Evolutionary conservation across 1,140 invertebrate species (phyloP), one percentile per base, ranked within the genome.

Genomic region (Grapholita molesta): DNA sequence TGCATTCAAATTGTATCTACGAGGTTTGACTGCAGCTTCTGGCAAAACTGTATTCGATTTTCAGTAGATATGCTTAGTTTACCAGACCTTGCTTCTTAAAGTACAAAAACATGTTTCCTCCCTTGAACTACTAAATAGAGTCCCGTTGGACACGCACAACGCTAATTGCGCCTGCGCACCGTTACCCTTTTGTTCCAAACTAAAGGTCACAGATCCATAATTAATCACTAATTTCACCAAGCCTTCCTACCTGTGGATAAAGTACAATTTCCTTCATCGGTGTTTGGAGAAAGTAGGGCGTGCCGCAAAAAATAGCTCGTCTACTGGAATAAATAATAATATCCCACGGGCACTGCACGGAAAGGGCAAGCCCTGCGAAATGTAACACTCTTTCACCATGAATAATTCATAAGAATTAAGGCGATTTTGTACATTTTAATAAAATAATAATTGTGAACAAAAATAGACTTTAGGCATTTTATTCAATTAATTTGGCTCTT

Each of bases 151-250:
- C 55, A 28, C 55, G 55, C 55, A 30, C 42, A 32, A 61, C 25
- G 55, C 25, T 48, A 48, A 48, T 48, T 61, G 55, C 55, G 55
- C 55, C 11, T 28, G 55, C 25, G 55, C 55, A 28, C 55, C 55
- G 55, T 61, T 61, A 61, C 55, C 24, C 53, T 55, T n/a, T 55
- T 55, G 53, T 61, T 61, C 55, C 55, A 61, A 61, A 32, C 24
- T 61, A 61, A 61, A 61, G 55, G 55, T 61, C 55, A 61, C 53
- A 55, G 53, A 30, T 28, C n/a, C 25, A 61, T 32, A 61, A 61
- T 61, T 61, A 15, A 61, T 15, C 3, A 7, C 28, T 28, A 25
- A 15, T 61, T 61, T 61, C 12, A 28, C 15, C 55, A 32, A 25
- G 24, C 24, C 24, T 55, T 28, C 9, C 2, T 61, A 11, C 55